Evolutionary conservation across 2,888 invertebrate species (phyloP).

Genomic region (Augiades crinisus): DNA sequence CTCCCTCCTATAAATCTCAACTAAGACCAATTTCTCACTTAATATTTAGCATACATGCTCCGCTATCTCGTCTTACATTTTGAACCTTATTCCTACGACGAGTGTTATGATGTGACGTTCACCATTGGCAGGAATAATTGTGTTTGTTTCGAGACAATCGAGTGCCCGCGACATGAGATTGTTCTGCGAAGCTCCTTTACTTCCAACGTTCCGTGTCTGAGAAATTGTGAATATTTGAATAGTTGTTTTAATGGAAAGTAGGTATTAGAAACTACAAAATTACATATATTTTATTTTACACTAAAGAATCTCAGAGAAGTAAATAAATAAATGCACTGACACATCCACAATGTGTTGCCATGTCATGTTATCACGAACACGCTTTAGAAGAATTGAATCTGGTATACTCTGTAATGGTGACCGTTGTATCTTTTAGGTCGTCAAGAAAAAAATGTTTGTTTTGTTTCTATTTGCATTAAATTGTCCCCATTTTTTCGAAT

Average conservation of each 20-base stretch:
- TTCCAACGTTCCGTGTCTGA: constrained; percentile 43
- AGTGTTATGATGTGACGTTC: not conserved
- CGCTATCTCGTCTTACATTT: constrained; percentile 31
- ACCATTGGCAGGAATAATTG: constrained; percentile 39
- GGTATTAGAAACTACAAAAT: no score
- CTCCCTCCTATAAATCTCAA: constrained; percentile 71
- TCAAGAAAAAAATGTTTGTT: no score
- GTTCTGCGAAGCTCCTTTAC: constrained; percentile 60
- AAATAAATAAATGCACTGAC: no score
- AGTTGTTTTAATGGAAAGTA: constrained; percentile 35
- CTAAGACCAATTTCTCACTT: constrained; percentile 72
- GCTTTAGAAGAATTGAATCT: no score
- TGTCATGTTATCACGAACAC: no score
- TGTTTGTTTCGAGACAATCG: constrained; percentile 51
- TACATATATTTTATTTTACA: no score
- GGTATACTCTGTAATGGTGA: no score
- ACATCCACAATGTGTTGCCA: no score
- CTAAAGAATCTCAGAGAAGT: no score
- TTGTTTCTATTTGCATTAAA: no score
- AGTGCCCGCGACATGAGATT: constrained; percentile 53
- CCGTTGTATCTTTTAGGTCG: no score
- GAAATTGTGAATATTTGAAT: constrained; percentile 61
- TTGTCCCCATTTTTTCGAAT: no score
- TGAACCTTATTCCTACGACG: constrained; percentile 44
- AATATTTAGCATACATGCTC: constrained; percentile 45